Conservation (phyloP, 1,140 invertebrate species). For the Drosophila pallidifrons region DNA sequence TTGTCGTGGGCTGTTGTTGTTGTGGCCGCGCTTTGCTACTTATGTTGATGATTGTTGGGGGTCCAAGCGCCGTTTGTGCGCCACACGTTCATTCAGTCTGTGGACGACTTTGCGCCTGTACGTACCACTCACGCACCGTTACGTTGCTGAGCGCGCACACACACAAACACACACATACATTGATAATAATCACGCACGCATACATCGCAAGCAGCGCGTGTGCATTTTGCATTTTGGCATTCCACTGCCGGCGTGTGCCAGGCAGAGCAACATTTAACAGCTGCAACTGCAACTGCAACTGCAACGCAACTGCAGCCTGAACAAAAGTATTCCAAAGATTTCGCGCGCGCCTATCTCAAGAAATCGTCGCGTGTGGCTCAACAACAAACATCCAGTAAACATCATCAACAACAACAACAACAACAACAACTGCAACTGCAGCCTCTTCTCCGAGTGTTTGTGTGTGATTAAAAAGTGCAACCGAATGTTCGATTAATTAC, state of each 20-base stretch:
- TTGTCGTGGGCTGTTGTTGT: constrained; percentile 55
- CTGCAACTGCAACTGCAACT: constrained; percentile 36
- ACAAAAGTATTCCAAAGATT: constrained; percentile 49
- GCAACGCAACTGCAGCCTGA: constrained; percentile 41
- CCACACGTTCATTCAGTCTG: constrained; percentile 81
- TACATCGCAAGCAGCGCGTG: constrained; percentile 27
- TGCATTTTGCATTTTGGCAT: constrained; percentile 58
- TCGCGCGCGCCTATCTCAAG: constrained; percentile 46
- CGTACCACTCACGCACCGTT: constrained; percentile 66
- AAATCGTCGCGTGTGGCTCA: constrained; percentile 57
- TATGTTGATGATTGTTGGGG: constrained; percentile 80
- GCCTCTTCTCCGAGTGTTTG: constrained; percentile 6
- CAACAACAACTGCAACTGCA: constrained; percentile 32
- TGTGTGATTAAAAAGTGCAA: constrained; percentile 22
- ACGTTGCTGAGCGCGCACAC: constrained; percentile 44
- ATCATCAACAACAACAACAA: constrained; percentile 24
- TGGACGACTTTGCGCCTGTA: constrained; percentile 79
- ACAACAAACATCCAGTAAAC: constrained; percentile 15
- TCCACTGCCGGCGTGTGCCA: constrained; percentile 70
- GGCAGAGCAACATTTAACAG: constrained; percentile 43
- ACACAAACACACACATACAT: constrained; percentile 7
- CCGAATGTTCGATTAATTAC: constrained; percentile 28
- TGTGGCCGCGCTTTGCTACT: constrained; percentile 71
- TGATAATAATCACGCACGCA: constrained; percentile 12
- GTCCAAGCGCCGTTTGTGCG: constrained; percentile 81